Percentiles rank a stretch among this genome's conserved stretches.
Conservation (phyloP, 1,140 invertebrate species). For the Dendroctonus valens region DNA sequence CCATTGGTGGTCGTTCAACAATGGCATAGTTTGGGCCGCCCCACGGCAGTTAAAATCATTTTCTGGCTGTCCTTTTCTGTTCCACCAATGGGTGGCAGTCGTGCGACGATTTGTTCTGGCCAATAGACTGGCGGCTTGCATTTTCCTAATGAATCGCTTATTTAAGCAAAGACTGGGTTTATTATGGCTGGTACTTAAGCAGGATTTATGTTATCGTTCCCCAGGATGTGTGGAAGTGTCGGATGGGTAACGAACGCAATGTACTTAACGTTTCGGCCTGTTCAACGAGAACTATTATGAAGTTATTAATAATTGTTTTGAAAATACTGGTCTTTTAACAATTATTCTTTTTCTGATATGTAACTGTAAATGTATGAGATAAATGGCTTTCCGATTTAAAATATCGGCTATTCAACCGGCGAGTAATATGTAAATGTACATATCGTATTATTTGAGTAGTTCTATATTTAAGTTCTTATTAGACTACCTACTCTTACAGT, state of each 20-base stretch:
- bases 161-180: conserved; percentile 39
- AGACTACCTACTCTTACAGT: no score
- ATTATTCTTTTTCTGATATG: no score
- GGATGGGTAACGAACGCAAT: conserved; percentile 27
- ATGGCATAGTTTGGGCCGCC: conserved; percentile 32
- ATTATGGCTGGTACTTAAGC: conserved; percentile 39
- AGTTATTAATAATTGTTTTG: conserved; percentile 1
- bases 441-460: no score
- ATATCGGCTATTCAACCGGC: no score
- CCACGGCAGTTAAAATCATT: conserved; percentile 3
- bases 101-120: conserved; percentile 13
- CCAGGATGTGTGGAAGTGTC: conserved; percentile 13
- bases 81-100: conserved; percentile 25
- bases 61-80: conserved; percentile 19
- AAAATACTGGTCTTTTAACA: no score
- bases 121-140: conserved; percentile 27
- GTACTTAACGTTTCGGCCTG: conserved; percentile 10
- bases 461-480: no score
- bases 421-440: no score
- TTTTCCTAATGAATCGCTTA: conserved; percentile 38
- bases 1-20: conserved; percentile 36
- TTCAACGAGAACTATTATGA: conserved; percentile 26
- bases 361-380: no score
- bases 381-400: no score
- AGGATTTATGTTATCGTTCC: conserved; percentile 37